Evolutionary conservation across 1,140 invertebrate species (phyloP), one percentile per base, ranked within the genome.

Genomic region (Helicorthomorpha holstii): DNA sequence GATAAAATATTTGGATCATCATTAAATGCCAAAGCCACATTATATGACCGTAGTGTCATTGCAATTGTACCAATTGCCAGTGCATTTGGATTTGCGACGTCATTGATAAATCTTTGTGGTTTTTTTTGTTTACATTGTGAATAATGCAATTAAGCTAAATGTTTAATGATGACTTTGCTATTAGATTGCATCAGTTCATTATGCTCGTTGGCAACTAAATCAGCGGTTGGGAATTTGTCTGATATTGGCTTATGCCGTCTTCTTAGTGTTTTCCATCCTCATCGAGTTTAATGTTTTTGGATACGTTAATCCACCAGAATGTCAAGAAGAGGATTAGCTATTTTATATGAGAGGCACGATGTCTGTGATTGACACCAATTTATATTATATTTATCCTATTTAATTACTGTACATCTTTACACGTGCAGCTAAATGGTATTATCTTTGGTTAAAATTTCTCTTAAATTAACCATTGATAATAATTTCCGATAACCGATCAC

Each of bases 211-310:
- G 68, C 51, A 59, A n/a, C 54, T 70, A 14, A 66, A 63, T 44
- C 55, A 53, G 16, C 50, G 54, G 22, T 55, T 69, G 1, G 69
- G 69, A 2, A 53, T 63, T 21, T 50, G 65, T 2, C 67, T 69
- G 48, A 48, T 72, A 12, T 24, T 50, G 19, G 58, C 65, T 23
- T 72, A 72, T 55, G 60, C 53, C 22, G 27, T 69, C 2, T 72
- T 69, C 56, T 48, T 72, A 2, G 43, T 67, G 12, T 59, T 72
- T 34, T 65, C 66, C 41, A 56, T 64, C 25, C 60, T 67, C 52
- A 63, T 70, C 27, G 70, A 72, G 55, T 70, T 68, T 50, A 72
- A 72, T 55, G 57, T 70, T 23, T 67, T 72, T 50, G 68, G 66
- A 21, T 65, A 59, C 42, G 68, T 72, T 10, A 72, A 72, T 60